Conservation (phyloP, 1,140 invertebrate species). For the Phenacoccus solenopsis region DNA sequence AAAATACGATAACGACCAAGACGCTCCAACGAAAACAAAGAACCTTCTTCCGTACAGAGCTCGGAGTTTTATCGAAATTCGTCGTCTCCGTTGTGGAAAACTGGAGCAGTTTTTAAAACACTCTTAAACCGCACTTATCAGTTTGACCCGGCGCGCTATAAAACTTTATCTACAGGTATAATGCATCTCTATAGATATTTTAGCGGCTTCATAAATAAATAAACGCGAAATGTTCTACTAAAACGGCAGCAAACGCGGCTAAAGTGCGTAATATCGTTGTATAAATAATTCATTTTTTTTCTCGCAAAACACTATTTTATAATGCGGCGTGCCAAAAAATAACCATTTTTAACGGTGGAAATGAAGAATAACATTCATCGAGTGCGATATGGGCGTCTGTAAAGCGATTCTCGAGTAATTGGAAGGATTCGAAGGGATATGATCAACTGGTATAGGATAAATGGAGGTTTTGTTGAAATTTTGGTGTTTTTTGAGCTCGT, state of each 20-base stretch:
- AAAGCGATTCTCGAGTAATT: too few relatives aligned
- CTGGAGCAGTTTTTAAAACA: too few relatives aligned
- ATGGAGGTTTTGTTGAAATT: too few relatives aligned
- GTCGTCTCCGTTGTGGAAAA: too few relatives aligned
- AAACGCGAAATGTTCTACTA: neutral
- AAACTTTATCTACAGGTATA: conserved; percentile 3
- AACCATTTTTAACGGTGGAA: too few relatives aligned
- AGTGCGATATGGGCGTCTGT: too few relatives aligned
- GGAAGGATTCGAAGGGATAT: too few relatives aligned
- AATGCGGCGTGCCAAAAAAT: neutral
- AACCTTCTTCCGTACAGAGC: too few relatives aligned
- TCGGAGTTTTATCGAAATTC: neutral
- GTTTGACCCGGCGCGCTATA: neutral
- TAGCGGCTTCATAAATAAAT: neutral
- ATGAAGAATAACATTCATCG: too few relatives aligned
- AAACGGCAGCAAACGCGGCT: neutral
- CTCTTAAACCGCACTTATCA: neutral
- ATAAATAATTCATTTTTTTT: neutral
- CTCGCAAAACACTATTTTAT: neutral
- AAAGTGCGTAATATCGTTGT: neutral
- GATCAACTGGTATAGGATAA: too few relatives aligned
- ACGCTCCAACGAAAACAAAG: too few relatives aligned
- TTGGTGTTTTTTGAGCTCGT: too few relatives aligned
- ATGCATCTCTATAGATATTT: conserved; percentile 3
- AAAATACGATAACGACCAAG: neutral